A percentile compares a stretch with the other conserved stretches of the same genome.
Evolutionary conservation across 2,888 invertebrate species (phyloP).

Genomic region (Phoenoteleia sp.): DNA sequence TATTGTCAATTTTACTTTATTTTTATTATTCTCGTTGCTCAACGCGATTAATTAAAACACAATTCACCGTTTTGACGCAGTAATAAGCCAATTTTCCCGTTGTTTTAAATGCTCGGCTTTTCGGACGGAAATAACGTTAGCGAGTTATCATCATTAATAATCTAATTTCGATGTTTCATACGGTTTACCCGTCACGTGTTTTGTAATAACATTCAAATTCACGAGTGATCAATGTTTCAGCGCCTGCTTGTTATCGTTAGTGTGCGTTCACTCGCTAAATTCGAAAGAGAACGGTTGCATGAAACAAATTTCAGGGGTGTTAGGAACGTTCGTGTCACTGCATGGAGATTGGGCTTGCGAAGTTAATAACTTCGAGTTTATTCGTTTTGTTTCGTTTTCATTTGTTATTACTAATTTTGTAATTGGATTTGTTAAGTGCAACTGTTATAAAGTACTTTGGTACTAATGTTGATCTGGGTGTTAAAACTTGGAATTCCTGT

Average conservation of each 20-base stretch:
- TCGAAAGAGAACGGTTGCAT: background rate
- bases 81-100: background rate
- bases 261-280: background rate
- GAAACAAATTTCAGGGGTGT: background rate
- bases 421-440: no score
- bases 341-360: no score
- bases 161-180: constrained; percentile 17
- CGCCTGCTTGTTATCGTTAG: background rate
- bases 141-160: constrained; percentile 27
- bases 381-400: background rate
- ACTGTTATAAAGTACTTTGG: background rate
- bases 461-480: background rate
- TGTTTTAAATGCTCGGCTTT: constrained; percentile 1
- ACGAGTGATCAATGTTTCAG: constrained; percentile 4
- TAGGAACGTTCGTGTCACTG: no score
- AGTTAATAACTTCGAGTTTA: no score
- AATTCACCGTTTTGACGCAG: background rate
- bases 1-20: no score
- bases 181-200: background rate
- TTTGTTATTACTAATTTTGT: background rate
- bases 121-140: background rate
- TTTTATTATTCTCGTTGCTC: no score
- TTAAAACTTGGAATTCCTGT: background rate
- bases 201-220: background rate
- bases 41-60: background rate